Evolutionary conservation across 2,888 invertebrate species (phyloP), one percentile per base, ranked within the genome.

Genomic region (Fabriciana adippe): DNA sequence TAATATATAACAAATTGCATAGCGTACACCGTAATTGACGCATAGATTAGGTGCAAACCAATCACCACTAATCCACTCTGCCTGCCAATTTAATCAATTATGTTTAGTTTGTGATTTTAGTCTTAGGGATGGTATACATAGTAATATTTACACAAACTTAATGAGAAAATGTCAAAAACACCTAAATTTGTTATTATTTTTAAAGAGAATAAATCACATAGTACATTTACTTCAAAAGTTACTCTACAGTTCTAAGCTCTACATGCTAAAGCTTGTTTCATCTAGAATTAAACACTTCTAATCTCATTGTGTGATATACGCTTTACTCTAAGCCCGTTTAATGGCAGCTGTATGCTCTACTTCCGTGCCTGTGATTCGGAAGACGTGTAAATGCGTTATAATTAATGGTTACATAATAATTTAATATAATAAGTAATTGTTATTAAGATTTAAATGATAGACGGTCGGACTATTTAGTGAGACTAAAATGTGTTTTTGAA

Each of bases 71-170:
- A 82, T 81, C 79, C 78, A 76, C 72, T 74, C 74, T 60, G 70
- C 70, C 75, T 69, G 69, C 76, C 73, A 74, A 75, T 75, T 78
- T 77, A 83, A 84, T 84, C 85, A 84, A 84, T 85, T 84, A 84
- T 79, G 68, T 61, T 72, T 64, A 69, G 69, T 65, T 59, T 69
- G 66, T 69, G 64, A 72, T 72, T 72, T 62, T 16, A 47, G 41
- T 53, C 50, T 63, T 16, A 65, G 53, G 67, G 5, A 64, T 11
- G 47, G 56, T 21, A 16, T 56, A 67, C 56, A 67, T 26, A 47
- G 47, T 41, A 18, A 11, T 18, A 31, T 21, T 48, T 8, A 3
- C 2, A 2, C 35, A 41, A 41, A 41, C 35, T 8, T 41, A 41
- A 41, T 41, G 11, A 41, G 35, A 41, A 26, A 41, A 41, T 41